Evolutionary conservation across 53 echinoderm and acorn worm genomes (phyloP).

Genomic region (Antedon mediterranea): DNA sequence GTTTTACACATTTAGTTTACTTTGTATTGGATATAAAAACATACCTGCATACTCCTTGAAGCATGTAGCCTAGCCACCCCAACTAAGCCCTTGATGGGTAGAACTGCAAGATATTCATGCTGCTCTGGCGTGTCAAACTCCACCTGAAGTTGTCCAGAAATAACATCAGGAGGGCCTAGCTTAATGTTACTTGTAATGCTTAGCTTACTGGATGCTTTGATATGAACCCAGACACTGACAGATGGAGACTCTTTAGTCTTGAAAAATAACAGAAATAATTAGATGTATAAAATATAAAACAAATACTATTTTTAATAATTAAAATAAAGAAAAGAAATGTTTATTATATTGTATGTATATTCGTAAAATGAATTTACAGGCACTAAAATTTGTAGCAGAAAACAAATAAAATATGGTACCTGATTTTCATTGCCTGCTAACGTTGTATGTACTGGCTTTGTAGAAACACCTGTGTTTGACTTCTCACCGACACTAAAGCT

Average conservation of each 20-base stretch:
- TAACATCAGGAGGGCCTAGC: conserved; percentile 31
- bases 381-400: too few relatives aligned
- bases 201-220: not conserved
- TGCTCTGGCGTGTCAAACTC: conserved; percentile 71
- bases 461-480: not conserved
- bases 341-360: too few relatives aligned
- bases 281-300: too few relatives aligned
- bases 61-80: conserved; percentile 68
- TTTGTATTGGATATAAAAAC: not conserved
- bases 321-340: too few relatives aligned
- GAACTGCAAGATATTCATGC: conserved; percentile 31
- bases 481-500: not conserved
- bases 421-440: not conserved
- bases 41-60: conserved; percentile 43
- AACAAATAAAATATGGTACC: too few relatives aligned
- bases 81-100: conserved; percentile 35
- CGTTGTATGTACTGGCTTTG: not conserved
- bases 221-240: not conserved
- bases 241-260: not conserved
- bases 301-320: too few relatives aligned
- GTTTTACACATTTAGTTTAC: too few relatives aligned
- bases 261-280: too few relatives aligned
- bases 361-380: too few relatives aligned
- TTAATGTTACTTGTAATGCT: not conserved
- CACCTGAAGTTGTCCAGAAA: conserved; percentile 45